Percentiles rank a stretch among this genome's conserved stretches.
Conservation (phyloP, 2,888 invertebrate species). For the Rhagium mordax region DNA sequence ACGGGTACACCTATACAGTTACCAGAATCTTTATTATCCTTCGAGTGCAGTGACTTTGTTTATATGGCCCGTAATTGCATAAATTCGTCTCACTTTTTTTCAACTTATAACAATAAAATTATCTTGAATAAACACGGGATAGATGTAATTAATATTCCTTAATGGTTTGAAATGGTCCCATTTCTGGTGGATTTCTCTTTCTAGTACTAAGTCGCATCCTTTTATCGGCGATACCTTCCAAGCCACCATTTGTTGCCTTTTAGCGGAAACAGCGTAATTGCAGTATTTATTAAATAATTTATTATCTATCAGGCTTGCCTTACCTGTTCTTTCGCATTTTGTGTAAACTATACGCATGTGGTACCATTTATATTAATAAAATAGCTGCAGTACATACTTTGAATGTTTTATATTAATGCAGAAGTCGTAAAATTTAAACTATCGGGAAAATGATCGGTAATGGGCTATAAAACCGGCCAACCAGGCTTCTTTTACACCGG, state of each 20-base stretch:
- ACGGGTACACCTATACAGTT: too few species aligned
- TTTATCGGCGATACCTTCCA: neutral
- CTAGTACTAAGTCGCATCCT: too few species aligned
- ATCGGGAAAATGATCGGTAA: neutral
- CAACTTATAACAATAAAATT: too few species aligned
- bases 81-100: too few species aligned
- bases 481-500: neutral
- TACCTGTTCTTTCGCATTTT: neutral
- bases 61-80: too few species aligned
- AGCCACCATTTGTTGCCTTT: neutral
- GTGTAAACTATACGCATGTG: neutral
- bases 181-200: too few species aligned
- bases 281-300: slow-evolving; percentile 2
- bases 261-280: neutral
- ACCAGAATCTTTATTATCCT: too few species aligned
- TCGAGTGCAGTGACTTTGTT: too few species aligned
- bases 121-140: too few species aligned
- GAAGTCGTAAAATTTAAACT: neutral
- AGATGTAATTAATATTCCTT: too few species aligned
- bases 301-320: neutral
- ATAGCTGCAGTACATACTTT: neutral
- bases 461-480: neutral
- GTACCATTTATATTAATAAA: neutral
- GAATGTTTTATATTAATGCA: neutral
- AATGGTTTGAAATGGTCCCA: too few species aligned